Percentiles rank a stretch among this genome's conserved stretches.
Evolutionary conservation across 2,113 vertebrate genomes (phyloP).

Genomic region (Trogon surrucura): DNA sequence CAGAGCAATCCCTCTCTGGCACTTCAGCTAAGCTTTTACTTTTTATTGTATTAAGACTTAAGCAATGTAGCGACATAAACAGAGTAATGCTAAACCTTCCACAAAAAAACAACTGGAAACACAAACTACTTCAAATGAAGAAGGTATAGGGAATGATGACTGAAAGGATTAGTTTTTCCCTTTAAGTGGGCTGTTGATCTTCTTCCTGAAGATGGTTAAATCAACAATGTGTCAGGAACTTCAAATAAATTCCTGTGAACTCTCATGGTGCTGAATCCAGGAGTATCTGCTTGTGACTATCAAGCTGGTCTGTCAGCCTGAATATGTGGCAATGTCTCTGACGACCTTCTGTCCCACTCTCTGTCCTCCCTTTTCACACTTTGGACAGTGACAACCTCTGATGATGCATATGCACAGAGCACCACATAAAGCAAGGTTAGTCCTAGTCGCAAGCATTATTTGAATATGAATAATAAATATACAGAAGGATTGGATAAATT

Average conservation of each 20-base stretch:
- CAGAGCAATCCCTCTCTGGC: background rate
- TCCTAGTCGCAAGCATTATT: background rate
- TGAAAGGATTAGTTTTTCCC: background rate
- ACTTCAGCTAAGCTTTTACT: background rate
- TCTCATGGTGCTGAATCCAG: background rate
- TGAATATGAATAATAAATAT: background rate
- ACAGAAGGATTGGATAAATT: background rate
- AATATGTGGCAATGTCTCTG: rapidly evolving
- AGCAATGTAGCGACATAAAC: background rate
- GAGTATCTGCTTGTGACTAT: background rate
- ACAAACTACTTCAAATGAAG: background rate
- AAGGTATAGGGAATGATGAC: background rate
- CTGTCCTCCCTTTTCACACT: background rate
- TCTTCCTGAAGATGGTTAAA: background rate
- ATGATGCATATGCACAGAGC: rapidly evolving
- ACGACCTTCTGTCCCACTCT: background rate
- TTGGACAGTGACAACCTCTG: background rate
- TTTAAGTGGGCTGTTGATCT: background rate
- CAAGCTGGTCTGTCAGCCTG: background rate
- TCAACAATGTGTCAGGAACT: background rate
- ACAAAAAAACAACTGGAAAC: background rate
- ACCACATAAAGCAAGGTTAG: rapidly evolving
- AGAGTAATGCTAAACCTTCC: background rate
- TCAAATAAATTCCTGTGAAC: background rate
- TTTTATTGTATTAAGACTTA: background rate